Evolutionary conservation across 2,888 invertebrate genomes (phyloP), one percentile per base, ranked within the genome.

Genomic region (Galerucella nymphaeae): DNA sequence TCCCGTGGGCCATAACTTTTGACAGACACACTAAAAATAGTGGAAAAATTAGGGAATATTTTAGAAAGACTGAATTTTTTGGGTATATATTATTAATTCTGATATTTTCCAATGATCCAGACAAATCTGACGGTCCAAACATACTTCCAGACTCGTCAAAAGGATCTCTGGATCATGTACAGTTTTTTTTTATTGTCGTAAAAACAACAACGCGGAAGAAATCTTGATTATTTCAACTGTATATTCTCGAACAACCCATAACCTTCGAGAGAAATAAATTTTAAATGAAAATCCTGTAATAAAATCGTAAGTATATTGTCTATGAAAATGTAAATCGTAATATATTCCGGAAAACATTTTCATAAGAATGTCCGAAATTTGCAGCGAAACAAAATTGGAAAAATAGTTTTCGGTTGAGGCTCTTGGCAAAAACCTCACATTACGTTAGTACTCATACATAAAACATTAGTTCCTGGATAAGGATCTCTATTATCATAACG

Each of bases 291-390:
- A 53, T 62, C 42, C 50, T 4, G 53, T 66, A 66, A 71, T 71
- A 76, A 73, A 77, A 76, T 62, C 66, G 70, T 57, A 71, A 73
- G 68, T 74, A 75, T 73, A 72, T 74, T 74, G 62, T 71, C 71
- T 74, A 67, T 76, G 74, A 75, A 75, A 78, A 78, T 73, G 78
- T 78, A 77, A 78, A 80, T 79, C 73, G 75, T 76, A 79, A 76
- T 79, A 77, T 73, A 75, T 75, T 59, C 55, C 63, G 69, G 55
- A 72, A 72, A 77, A 75, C 75, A 76, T 76, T 80, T 78, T 78
- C 76, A 79, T 78, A 77, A 79, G 75, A 73, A 70, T 77, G 71
- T 58, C 71, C 73, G 61, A 73, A 76, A 75, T 76, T 76, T 73
- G 65, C 73, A 57, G 75, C 63, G 63, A 72, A 73, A 76, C 72